Base-by-base conservation (phyloP, 2,888 invertebrate genomes). In the Elmis aenea region DNA sequence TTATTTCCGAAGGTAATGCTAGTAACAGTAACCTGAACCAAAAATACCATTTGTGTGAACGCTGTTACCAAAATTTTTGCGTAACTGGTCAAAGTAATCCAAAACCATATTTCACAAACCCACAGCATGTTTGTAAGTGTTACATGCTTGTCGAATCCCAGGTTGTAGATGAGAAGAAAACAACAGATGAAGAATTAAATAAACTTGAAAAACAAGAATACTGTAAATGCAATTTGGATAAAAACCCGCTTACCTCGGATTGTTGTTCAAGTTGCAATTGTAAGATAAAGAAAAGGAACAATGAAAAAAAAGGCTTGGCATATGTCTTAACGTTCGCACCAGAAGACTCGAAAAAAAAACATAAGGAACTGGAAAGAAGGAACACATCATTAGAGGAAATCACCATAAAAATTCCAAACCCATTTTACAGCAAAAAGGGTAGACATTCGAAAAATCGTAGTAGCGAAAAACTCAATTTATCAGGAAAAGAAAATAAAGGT, bases 141-240 rank as follows among this genome's bases (percentile, higher is more conserved):
- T 38, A 42, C 20, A 38, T 38, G 3, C 5, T 33, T 3, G 14
- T 3, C 1, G 15, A 13, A 25, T 2, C 6, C 6, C 18, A 31
- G 1, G 38, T 38, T n/a, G 21, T 45, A 13, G 16, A 47, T 6
- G 30, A 45, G 27, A 51, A 44, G 6, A 38, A 39, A 18, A 28
- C 35, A 10, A 44, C 50, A 64, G 69, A 55, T 53, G 61, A 70
- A 3, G 67, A 69, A 42, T 61, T 65, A 33, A 68, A 70, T 16
- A 64, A 69, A 13, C 53, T 59, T 18, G 46, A 45, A 40, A 29
- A 41, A 26, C 43, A 38, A n/a, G 30, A 55, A 3, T 29, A 64
- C 52, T 30, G 66, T 33, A 28, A 36, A 51, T 35, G 48, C 61
- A 9, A 22, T 10, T 20, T 33, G 14, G 14, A 29, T 4, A 13